Evolutionary conservation across 1,140 invertebrate species (phyloP).

Genomic region (Dreissena polymorpha): DNA sequence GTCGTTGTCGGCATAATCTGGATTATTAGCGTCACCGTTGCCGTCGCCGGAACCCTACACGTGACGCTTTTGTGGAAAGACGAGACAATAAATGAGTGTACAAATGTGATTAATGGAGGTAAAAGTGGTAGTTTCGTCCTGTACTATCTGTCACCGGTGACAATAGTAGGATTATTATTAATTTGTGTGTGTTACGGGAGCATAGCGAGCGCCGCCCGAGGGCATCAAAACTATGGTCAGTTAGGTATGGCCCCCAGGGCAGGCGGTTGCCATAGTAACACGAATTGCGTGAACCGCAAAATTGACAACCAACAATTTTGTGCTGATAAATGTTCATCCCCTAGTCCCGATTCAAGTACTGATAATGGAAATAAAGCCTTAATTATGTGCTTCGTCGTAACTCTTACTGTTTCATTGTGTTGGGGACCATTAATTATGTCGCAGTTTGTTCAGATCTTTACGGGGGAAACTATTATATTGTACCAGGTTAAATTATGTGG

Average conservation of each 20-base stretch:
- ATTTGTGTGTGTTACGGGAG: constrained; percentile 62
- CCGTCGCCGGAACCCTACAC: no score
- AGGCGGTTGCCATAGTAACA: constrained; percentile 27
- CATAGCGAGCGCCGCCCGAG: constrained; percentile 60
- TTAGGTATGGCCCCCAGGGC: neutral
- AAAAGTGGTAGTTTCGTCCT: constrained; percentile 66
- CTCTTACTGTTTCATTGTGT: constrained; percentile 65
- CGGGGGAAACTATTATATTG: constrained; percentile 70
- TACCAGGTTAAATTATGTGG: constrained; percentile 74
- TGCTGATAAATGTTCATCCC: constrained; percentile 49
- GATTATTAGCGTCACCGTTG: no score
- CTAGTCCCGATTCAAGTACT: constrained; percentile 56
- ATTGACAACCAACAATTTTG: neutral
- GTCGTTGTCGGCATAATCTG: constrained; percentile 45
- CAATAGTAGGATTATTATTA: constrained; percentile 61
- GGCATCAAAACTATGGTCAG: constrained; percentile 48
- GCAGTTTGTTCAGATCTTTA: constrained; percentile 65
- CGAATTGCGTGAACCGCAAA: constrained; percentile 25
- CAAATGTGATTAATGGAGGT: constrained; percentile 63
- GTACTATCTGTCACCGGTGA: constrained; percentile 67
- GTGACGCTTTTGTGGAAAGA: constrained; percentile 52
- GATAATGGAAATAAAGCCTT: constrained; percentile 67
- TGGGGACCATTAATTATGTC: constrained; percentile 72
- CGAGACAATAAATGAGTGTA: constrained; percentile 59
- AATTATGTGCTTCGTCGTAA: constrained; percentile 70